Evolutionary conservation across 2,797 vertebrate genomes (phyloP), one percentile per base, ranked within the genome.

Genomic region (Falco concolor): DNA sequence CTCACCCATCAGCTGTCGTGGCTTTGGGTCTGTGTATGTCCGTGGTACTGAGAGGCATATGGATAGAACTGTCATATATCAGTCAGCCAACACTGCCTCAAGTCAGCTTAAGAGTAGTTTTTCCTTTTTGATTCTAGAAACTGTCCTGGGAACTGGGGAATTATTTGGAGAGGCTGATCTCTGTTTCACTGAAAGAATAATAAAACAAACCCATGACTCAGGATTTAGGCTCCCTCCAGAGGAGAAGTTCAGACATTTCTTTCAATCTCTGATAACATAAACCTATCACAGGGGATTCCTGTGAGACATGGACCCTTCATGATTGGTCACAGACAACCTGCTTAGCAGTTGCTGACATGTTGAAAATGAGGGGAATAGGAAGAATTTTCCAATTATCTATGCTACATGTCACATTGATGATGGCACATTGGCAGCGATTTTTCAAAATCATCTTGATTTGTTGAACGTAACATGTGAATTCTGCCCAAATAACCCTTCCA

Each of bases 181-280:
- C 45, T 85, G 12, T 61, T 63, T 90, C 63, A 30, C 30, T 73
- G 42, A 69, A 65, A 59, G 24, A 68, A 90, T 87, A 89, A 38
- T 69, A 34, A 61, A 75, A 64, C 23, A 40, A 86, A 65, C 19
- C 12, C 3, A 2, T 59, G 80, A 82, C 25, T 96, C 60, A 56
- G 95, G 67, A 78, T 6, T 76, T 89, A 84, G 81, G 86, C 95
- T 97, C 94, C 92, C 96, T 89, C 96, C 94, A 95, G 94, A 95
- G 95, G 94, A 96, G 77, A 89, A 93, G 89, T 79, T 82, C 56
- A 89, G 80, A 69, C 52, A 95, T 78, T 84, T 93, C 52, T 84
- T 94, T 92, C 67, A 90, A 80, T 67, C 27, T 21, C 9, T 38
- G 20, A 22, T 45, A 76, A 57, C 34, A 19, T 12, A 54, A 86